phyloP scores from a whole-genome alignment of 2,113 vertebrate species.

The Thamnophis sirtalis region DNA sequence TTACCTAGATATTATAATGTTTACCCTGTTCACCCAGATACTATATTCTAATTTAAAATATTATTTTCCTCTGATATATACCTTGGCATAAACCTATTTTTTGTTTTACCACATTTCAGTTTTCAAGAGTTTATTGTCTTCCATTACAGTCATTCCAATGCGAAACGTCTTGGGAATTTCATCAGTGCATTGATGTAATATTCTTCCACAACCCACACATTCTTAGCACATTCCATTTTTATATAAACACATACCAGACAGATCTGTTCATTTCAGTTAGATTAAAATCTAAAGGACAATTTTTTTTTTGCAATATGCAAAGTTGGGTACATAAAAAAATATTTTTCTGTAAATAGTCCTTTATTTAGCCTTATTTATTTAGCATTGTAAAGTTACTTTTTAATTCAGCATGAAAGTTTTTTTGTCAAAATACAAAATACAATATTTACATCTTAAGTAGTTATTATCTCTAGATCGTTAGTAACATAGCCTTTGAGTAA shows the following conservation, averaged over 20 bases:
- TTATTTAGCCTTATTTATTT: background rate
- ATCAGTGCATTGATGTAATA: conserved; percentile 8
- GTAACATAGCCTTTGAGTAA: background rate
- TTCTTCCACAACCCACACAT: conserved; percentile 3
- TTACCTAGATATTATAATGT: background rate
- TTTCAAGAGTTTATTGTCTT: background rate
- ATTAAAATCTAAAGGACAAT: no score
- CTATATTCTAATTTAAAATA: conserved; percentile 38
- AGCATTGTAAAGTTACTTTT: background rate
- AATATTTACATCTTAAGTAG: background rate
- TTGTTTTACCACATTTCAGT: background rate
- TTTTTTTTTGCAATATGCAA: background rate
- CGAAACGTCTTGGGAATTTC: conserved; percentile 5
- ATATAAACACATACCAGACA: background rate
- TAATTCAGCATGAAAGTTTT: background rate
- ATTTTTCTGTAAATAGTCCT: background rate
- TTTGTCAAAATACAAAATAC: background rate
- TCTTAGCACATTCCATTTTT: conserved; percentile 11
- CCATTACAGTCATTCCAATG: background rate
- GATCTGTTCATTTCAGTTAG: background rate
- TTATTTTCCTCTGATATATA: conserved; percentile 20
- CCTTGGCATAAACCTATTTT: background rate
- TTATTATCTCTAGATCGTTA: background rate
- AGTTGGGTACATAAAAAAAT: background rate
- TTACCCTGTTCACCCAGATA: background rate